Conservation (phyloP, 2,888 invertebrate species). For the Archips crataeganus region DNA sequence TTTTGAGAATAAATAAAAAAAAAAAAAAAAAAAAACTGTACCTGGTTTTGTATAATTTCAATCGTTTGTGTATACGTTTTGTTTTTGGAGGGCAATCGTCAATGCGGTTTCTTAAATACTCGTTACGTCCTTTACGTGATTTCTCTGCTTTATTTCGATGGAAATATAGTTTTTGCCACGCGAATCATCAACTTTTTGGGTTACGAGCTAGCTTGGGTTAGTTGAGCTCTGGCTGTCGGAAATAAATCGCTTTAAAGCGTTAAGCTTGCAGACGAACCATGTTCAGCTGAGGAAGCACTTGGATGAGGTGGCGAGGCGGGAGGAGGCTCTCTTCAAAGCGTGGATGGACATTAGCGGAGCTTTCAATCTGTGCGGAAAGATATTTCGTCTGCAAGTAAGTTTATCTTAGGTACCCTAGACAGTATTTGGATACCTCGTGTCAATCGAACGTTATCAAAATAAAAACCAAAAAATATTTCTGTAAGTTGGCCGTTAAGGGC, state of each 20-base stretch:
- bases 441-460: no score
- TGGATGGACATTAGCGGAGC: slow-evolving; percentile 1
- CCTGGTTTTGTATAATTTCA: not conserved
- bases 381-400: slow-evolving; percentile 3
- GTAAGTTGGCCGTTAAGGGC: no score
- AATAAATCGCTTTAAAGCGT: not conserved
- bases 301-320: not conserved
- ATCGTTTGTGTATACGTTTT: not conserved
- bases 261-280: slow-evolving; percentile 3
- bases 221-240: slow-evolving; percentile 7
- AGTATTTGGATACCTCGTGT: no score
- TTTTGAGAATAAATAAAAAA: no score
- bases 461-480: no score
- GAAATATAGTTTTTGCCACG: slow-evolving; percentile 6
- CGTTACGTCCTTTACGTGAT: not conserved
- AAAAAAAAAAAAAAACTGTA: no score
- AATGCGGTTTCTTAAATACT: not conserved
- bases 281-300: not conserved
- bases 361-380: not conserved
- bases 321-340: not conserved
- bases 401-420: no score
- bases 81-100: not conserved
- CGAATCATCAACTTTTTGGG: slow-evolving; percentile 12
- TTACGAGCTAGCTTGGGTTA: no score
- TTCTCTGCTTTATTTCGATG: slow-evolving; percentile 5